phyloP scores from a whole-genome alignment of 2,888 invertebrate species.

The Scaptomyza cyrtandrae region DNA sequence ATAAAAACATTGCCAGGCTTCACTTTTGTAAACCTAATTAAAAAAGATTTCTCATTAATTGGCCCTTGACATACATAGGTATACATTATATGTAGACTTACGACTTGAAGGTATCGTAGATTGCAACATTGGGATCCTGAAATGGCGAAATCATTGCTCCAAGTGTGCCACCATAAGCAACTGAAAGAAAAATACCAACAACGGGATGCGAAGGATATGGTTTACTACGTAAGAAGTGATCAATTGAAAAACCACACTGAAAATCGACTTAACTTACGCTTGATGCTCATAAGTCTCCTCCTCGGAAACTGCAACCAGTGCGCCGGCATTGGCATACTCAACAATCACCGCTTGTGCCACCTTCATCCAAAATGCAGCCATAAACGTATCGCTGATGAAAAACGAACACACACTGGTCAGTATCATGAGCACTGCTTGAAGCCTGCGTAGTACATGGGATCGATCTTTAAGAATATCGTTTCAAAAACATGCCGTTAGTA shows the following conservation, averaged over 20 bases:
- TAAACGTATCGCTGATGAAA: conserved; percentile 22
- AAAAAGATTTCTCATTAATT: not conserved
- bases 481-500: no score
- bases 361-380: conserved; percentile 61
- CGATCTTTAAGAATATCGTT: no score
- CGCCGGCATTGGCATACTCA: conserved; percentile 33
- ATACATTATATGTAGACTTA: conserved; percentile 7
- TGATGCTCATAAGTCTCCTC: conserved; percentile 57
- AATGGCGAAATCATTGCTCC: conserved; percentile 54
- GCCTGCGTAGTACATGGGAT: conserved; percentile 19
- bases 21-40: not conserved
- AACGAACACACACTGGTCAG: conserved; percentile 2
- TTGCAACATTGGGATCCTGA: conserved; percentile 47
- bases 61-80: no score
- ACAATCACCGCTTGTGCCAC: conserved; percentile 43
- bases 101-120: conserved; percentile 4
- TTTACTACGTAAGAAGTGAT: conserved; percentile 13
- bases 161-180: conserved; percentile 43
- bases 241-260: not conserved
- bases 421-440: conserved; percentile 42
- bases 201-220: conserved; percentile 61
- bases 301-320: conserved; percentile 14
- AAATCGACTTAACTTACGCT: conserved; percentile 44
- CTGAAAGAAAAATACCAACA: conserved; percentile 53
- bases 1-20: accelerated